phyloP scores from a whole-genome alignment of 2,113 vertebrate genomes.

The Silurus asotus region DNA sequence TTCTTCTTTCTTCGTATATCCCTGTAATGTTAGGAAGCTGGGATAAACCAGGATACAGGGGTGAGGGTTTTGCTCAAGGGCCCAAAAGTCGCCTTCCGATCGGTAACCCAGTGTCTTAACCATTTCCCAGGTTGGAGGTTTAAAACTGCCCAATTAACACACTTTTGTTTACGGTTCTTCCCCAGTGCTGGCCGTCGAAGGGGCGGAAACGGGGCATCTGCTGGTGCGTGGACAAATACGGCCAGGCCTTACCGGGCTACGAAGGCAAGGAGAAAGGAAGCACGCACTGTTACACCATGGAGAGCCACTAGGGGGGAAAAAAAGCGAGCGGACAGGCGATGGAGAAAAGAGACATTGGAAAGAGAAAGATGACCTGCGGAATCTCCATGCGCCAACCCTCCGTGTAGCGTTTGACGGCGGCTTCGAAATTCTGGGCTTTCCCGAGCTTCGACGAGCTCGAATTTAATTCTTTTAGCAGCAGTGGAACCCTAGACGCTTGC shows the following conservation, averaged over 20 bases:
- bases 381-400: conserved; percentile 23
- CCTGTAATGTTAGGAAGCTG: too few species aligned
- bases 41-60: too few species aligned
- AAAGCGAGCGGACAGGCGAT: conserved; percentile 50
- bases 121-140: too few species aligned
- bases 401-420: neutral
- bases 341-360: conserved; percentile 44
- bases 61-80: too few species aligned
- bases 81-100: too few species aligned
- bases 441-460: conserved; percentile 8
- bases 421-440: neutral
- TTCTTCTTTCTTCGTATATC: too few species aligned
- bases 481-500: conserved; percentile 31
- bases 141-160: neutral
- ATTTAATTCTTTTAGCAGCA: conserved; percentile 41
- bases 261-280: conserved; percentile 80
- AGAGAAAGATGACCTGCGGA: conserved; percentile 34
- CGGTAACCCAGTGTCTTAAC: too few species aligned
- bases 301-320: conserved; percentile 77
- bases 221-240: conserved; percentile 96
- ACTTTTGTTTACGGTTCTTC: conserved; percentile 45
- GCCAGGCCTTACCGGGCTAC: conserved; percentile 84
- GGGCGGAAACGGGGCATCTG: conserved; percentile 91
- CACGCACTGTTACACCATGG: conserved; percentile 79
- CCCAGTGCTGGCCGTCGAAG: conserved; percentile 91